These are phyloP conservation scores for Yponomeuta evonymella DNA, from an alignment of 2,888 invertebrate genomes.

Conservation along the genomic window DNA sequence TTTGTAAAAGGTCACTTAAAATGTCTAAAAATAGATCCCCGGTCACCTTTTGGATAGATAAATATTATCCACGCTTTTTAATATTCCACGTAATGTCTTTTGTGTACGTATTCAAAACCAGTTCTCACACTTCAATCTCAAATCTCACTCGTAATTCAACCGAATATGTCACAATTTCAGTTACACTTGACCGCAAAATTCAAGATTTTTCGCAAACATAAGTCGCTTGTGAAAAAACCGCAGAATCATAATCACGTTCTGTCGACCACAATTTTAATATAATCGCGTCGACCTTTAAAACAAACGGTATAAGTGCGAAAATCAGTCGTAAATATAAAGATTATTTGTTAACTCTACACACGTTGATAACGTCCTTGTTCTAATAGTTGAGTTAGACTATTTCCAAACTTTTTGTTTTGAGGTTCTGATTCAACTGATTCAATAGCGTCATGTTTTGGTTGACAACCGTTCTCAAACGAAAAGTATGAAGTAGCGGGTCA, in stretches of 20 bases:
- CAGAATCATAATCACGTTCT: neutral
- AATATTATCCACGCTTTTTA: no score
- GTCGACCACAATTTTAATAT: neutral
- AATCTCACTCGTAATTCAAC: neutral
- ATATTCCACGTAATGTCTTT: neutral
- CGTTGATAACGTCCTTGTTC: neutral
- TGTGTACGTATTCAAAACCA: neutral
- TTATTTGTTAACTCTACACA: neutral
- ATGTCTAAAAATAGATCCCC: neutral
- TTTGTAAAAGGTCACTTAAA: neutral
- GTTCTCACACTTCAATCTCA: neutral
- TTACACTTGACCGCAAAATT: neutral
- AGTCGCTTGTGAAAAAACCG: neutral
- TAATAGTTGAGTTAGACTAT: neutral
- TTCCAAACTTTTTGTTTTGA: no score
- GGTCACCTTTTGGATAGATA: neutral
- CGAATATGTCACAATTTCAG: neutral
- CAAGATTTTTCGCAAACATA: neutral
- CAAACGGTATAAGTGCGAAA: no score
- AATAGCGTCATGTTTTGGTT: no score
- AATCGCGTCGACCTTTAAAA: neutral
- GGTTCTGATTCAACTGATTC: no score
- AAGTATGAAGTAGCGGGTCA: neutral
- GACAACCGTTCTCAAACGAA: no score
- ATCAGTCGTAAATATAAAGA: no score